Evolutionary conservation across 2,797 vertebrate genomes (phyloP), one percentile per base, ranked within the genome.

Genomic region (Perodicticus potto): DNA sequence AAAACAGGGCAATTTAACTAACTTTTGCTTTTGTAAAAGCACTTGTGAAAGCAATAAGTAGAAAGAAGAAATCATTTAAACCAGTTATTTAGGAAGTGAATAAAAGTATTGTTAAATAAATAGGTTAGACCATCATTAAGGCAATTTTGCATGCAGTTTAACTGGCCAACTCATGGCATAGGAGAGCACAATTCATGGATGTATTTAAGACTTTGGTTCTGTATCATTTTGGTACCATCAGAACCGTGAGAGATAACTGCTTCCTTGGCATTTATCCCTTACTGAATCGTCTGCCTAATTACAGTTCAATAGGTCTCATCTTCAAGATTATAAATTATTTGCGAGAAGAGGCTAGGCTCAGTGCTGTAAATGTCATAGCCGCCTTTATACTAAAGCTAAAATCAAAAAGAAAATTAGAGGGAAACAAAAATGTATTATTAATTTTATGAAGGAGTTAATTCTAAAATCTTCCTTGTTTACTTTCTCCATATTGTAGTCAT

Each of bases 121-220:
- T 78, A 57, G 16, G 49, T 32, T 93, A 49, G 61, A 92, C 57
- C 91, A 65, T 59, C 59, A 87, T 92, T 90, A 86, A 77, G 49
- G 40, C 61, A 63, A 53, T 57, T 91, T 94, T 95, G 82, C 34
- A 20, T 81, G 20, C 14, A 12, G 49, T 53, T 84, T 61, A 87
- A 67, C 45, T 90, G 61, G 23, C 82, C 70, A 20, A n/a, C 19
- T 70, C 29, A 34, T 34, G 45, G 34, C 16, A 32, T 57, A 34
- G 65, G 29, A 67, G 10, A 65, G 61, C 7, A n/a, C 45, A 34
- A n/a, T 76, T 83, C 57, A 74, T 53, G n/a, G 49, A 22, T 61
- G 65, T 70, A 85, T 88, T 85, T 32, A n/a, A 43, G 73, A 67
- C 72, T 70, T 43, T 23, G 76, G 49, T 49, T 94, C 57, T 86